These are phyloP conservation scores for Bostrychus sinensis DNA, from an alignment of 2,113 vertebrate genomes.

Conservation along the genomic window DNA sequence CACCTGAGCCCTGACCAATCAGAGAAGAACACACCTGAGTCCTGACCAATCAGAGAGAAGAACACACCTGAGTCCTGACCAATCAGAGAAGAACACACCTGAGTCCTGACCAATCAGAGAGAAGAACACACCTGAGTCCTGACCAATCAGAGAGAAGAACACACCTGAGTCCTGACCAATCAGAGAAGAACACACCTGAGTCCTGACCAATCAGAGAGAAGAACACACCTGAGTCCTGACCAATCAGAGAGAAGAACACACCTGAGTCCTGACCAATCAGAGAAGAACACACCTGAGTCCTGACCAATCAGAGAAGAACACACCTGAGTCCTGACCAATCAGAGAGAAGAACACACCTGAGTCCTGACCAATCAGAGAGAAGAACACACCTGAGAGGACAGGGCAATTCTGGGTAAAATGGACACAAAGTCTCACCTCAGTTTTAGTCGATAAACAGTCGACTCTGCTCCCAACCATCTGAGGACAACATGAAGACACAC, in stretches of 20 bases:
- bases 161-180: neutral
- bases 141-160: slow-evolving; percentile 14
- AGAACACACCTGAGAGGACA: too few relatives aligned
- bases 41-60: slow-evolving; percentile 72
- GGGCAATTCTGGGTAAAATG: too few relatives aligned
- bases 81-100: neutral
- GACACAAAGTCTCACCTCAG: neutral
- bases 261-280: neutral
- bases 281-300: neutral
- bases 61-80: neutral
- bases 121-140: slow-evolving; percentile 99
- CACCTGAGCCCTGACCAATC: too few relatives aligned
- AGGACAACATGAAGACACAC: neutral
- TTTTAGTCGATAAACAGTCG: neutral
- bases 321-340: slow-evolving; percentile 88
- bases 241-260: slow-evolving; percentile 11
- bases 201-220: too few relatives aligned
- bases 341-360: neutral
- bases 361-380: neutral
- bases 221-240: slow-evolving; percentile 95
- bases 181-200: neutral
- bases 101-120: too few relatives aligned
- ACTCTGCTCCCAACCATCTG: slow-evolving; percentile 9
- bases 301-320: too few relatives aligned
- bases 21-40: too few relatives aligned